phyloP scores from a whole-genome alignment of 1,140 invertebrate species.

The Pachypsylla venusta region DNA sequence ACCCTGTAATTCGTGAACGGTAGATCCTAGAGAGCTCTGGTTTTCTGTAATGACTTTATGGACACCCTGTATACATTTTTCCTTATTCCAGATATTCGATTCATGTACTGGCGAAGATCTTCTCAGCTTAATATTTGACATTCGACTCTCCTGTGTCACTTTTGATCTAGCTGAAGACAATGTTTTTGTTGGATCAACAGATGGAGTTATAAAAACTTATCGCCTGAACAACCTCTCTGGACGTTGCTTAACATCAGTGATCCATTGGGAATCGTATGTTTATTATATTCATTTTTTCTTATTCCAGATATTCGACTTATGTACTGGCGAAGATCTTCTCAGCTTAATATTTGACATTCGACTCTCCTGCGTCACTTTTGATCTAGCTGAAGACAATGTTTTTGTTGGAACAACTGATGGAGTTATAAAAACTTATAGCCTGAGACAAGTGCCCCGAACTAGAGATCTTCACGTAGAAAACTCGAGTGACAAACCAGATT shows the following conservation, averaged over 20 bases:
- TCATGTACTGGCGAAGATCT: slow-evolving; percentile 47
- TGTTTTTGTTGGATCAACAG: slow-evolving; percentile 53
- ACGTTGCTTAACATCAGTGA: no score
- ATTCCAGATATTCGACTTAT: slow-evolving; percentile 49
- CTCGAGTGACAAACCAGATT: neutral
- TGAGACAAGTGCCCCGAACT: slow-evolving; percentile 47
- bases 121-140: slow-evolving; percentile 55
- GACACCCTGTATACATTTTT: no score
- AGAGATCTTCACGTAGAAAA: slow-evolving; percentile 43
- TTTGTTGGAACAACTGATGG: slow-evolving; percentile 59
- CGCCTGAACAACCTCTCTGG: no score
- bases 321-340: slow-evolving; percentile 46
- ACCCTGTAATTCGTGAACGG: no score
- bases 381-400: slow-evolving; percentile 48
- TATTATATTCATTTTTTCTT: no score
- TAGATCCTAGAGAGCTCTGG: no score
- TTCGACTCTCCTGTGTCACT: slow-evolving; percentile 48
- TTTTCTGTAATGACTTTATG: no score
- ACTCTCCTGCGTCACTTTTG: slow-evolving; percentile 50
- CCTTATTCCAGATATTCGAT: slow-evolving; percentile 50
- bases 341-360: slow-evolving; percentile 56
- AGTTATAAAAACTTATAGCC: slow-evolving; percentile 45
- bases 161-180: slow-evolving; percentile 51
- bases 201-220: slow-evolving; percentile 51
- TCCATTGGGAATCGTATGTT: no score